Base-by-base conservation (phyloP, 2,888 invertebrate genomes). In the Salpingus planirostris region DNA sequence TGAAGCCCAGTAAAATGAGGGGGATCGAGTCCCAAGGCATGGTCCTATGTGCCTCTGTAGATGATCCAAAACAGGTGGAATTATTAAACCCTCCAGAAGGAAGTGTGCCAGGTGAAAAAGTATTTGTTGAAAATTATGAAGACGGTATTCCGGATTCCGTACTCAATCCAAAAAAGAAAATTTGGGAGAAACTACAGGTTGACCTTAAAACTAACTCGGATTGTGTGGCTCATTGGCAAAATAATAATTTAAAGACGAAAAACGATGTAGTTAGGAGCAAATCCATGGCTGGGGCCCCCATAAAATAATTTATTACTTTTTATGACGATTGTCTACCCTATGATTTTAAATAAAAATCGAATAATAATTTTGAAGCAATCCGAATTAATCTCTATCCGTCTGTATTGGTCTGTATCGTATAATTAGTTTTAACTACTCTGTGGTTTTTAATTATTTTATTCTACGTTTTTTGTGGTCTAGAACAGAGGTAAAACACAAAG, bases 1-100 rank as follows among this genome's bases (percentile, higher is more conserved):
- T 98, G 28, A 98, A 98, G 67, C 82, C 97, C 21, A 92, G 91
- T 8, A 97, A 95, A 71, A 88, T 97, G 81, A 74, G 95, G 43
- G 93, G 95, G 28, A 69, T 95, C 14, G 79, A 85, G 48, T 93
- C 93, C 0, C 80, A 83, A 59, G 95, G 91, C 40, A 93, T 95
- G 92, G 86, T 95, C 21, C 69, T 95, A 27, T 93, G 92, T 69
- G 90, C 91, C 10, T 90, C 89, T 24, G 66, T 77, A 27, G 78
- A 78, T 55, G 84, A 83, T 45, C 83, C 85, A 24, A 80, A 76
- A 50, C 74, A 78, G 59, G 88, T 95, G 3, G 96, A 96, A 62
- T 83, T 90, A 2, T 69, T 97, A 40, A 67, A 78, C 37, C 79
- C 91, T 26, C 90, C 93, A 21, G 67, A 71, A 33, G 78, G 72